These are phyloP conservation scores for Apogon hyalosoma DNA, from an alignment of 2,797 vertebrate genomes.

Conservation along the genomic window DNA sequence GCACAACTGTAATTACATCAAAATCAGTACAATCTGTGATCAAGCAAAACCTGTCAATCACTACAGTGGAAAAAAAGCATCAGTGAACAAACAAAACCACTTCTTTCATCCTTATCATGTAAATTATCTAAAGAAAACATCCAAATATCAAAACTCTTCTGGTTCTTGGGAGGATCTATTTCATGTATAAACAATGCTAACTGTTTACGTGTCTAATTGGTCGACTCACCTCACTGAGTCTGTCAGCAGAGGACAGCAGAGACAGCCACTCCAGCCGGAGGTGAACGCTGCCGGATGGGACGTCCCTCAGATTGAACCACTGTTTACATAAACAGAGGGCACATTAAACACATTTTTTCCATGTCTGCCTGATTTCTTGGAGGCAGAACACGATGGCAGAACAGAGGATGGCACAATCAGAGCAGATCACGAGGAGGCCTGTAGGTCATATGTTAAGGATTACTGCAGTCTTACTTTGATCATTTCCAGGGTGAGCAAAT, in stretches of 20 bases:
- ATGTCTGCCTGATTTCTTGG: constrained; percentile 24
- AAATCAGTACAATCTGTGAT: too few relatives aligned
- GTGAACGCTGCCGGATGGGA: constrained; percentile 89
- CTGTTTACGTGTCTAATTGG: background rate
- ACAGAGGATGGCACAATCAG: constrained; percentile 18
- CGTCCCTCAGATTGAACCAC: constrained; percentile 92
- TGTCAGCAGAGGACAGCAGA: constrained; percentile 87
- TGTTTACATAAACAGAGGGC: constrained; percentile 62
- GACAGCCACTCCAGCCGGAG: constrained; percentile 94
- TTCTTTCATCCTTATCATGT: too few relatives aligned
- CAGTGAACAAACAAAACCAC: too few relatives aligned
- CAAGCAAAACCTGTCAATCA: too few relatives aligned
- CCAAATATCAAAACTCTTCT: too few relatives aligned
- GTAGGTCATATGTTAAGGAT: constrained; percentile 67
- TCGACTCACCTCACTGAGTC: constrained; percentile 87
- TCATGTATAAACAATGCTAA: too few relatives aligned
- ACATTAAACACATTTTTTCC: constrained; percentile 33
- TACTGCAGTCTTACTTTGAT: constrained; percentile 34
- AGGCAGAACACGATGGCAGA: constrained; percentile 2
- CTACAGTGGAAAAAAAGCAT: too few relatives aligned
- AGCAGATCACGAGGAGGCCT: constrained; percentile 67
- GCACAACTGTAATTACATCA: too few relatives aligned
- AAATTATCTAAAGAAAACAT: too few relatives aligned
- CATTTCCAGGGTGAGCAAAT: constrained; percentile 20
- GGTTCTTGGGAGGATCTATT: too few relatives aligned